Evolutionary conservation across 2,888 invertebrate genomes (phyloP), one percentile per base, ranked within the genome.

Genomic region (Dexiosoma caninum): DNA sequence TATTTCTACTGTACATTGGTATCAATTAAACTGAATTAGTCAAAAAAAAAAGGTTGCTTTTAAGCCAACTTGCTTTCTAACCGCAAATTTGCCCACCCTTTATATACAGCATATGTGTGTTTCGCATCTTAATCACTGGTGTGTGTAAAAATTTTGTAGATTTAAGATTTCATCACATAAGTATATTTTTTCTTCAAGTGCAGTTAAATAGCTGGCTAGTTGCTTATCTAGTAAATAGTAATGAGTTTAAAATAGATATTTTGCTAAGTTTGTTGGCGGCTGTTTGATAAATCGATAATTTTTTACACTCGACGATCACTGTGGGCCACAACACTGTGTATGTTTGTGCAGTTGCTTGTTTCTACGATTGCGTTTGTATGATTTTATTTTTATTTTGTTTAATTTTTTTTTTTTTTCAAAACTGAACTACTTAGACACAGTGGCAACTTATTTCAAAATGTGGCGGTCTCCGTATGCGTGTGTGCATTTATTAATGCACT

Each of bases 401-500:
- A 9, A n/a, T 37, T 49, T 30, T 27, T 19, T 60, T 42, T 32
- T 19, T 19, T 27, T 46, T 21, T 37, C 8, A 35, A 59, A 59
- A 44, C 7, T 72, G 76, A 81, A 72, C 76, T 69, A 81, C 77
- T 81, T 81, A 81, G 81, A 81, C 81, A 81, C 32, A 69, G 37
- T 77, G 81, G 81, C 81, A 81, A 81, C 81, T 81, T 55, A 71
- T 77, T 69, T 77, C 10, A 74, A 62, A 69, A 72, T 69, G 49
- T 53, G 72, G 64, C 69, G 62, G 77, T 60, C 80, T 67, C 14
- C 44, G 49, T 81, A 46, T 70, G 62, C 49, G 66, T 72, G 77
- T 77, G 62, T 81, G 74, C 69, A 70, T 77, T 81, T 77, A 79
- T 77, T 78, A 82, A 83, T 71, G 84, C 72, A 87, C 85, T 85